Conservation (phyloP, 1,140 invertebrate species). For the Onthophagus taurus region DNA sequence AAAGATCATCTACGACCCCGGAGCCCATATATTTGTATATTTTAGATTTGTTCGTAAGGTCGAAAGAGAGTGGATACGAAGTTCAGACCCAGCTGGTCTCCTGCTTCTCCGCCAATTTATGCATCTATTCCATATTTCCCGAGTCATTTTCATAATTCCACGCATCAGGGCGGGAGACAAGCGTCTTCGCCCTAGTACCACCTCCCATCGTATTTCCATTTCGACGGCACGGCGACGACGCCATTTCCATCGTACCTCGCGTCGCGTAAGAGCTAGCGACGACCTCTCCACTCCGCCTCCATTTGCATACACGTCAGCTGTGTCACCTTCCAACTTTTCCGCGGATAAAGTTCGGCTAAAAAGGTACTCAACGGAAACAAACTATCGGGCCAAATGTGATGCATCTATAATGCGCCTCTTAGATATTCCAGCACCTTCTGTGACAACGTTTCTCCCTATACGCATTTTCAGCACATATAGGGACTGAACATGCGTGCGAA, state of each 20-base stretch:
- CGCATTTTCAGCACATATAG: constrained; percentile 22
- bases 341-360: constrained; percentile 30
- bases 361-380: constrained; percentile 30
- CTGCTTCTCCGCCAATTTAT: constrained; percentile 29
- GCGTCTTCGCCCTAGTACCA: too few species aligned
- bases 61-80: too few species aligned
- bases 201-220: constrained; percentile 37
- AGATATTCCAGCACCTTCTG: constrained; percentile 24
- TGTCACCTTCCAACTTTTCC: constrained; percentile 35
- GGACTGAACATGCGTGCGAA: constrained; percentile 1
- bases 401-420: constrained; percentile 34
- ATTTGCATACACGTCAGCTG: constrained; percentile 38
- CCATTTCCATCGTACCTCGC: neutral
- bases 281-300: too few species aligned
- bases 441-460: constrained; percentile 15
- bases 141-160: constrained; percentile 40
- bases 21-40: too few species aligned
- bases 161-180: constrained; percentile 34
- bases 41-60: too few species aligned
- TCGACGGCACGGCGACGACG: constrained; percentile 19
- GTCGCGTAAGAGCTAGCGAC: too few species aligned
- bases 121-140: constrained; percentile 40
- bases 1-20: too few species aligned
- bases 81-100: constrained; percentile 13
- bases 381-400: constrained; percentile 33